phyloP scores from a whole-genome alignment of 2,113 vertebrate species.

The Rhabdornis inornatus region DNA sequence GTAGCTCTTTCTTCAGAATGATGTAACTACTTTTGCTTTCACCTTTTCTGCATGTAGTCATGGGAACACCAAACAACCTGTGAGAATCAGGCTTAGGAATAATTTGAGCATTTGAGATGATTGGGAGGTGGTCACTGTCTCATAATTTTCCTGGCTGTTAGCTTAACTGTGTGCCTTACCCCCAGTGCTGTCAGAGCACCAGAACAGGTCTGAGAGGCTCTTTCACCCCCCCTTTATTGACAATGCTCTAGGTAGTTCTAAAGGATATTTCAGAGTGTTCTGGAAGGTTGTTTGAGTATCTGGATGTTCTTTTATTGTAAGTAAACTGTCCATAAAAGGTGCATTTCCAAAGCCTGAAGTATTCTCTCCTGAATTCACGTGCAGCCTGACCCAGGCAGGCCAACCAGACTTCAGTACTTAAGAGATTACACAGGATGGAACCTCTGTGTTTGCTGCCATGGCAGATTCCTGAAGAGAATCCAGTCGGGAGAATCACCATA shows the following conservation, averaged over 20 bases:
- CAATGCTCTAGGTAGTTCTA: background rate
- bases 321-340: background rate
- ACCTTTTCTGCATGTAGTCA: slow-evolving; percentile 56
- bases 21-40: slow-evolving; percentile 37
- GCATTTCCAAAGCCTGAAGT: background rate
- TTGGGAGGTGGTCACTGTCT: background rate
- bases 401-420: background rate
- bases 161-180: background rate
- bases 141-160: background rate
- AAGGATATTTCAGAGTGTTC: background rate
- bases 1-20: slow-evolving; percentile 23
- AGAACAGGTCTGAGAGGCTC: background rate
- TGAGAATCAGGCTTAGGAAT: background rate
- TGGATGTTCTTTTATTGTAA: background rate
- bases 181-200: background rate
- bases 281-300: background rate
- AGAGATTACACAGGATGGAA: background rate
- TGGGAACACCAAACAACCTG: slow-evolving; percentile 44
- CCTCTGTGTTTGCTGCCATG: background rate
- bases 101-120: background rate
- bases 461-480: background rate
- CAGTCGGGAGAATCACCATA: background rate
- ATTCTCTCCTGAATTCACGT: background rate
- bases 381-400: background rate
- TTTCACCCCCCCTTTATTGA: background rate